These are phyloP conservation scores for Mayetiola destructor DNA, from an alignment of 2,888 invertebrate genomes.

Conservation along the genomic window DNA sequence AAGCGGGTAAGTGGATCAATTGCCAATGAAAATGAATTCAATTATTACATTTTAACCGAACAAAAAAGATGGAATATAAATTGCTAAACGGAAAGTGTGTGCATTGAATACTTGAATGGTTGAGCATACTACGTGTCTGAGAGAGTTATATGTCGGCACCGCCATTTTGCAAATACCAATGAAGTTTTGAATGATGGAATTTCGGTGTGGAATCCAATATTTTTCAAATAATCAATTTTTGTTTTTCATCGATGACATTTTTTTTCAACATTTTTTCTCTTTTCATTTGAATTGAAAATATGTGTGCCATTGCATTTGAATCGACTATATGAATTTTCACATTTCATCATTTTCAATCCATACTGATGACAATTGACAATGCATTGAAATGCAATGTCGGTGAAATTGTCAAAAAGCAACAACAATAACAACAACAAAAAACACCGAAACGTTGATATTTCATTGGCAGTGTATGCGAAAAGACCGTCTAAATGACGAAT, in stretches of 20 bases:
- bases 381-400: not conserved
- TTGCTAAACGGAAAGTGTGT: no score
- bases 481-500: no score
- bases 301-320: not conserved
- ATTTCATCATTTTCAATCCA: not conserved
- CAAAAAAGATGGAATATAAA: no score
- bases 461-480: not conserved
- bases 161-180: constrained; percentile 1
- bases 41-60: not conserved
- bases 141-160: not conserved
- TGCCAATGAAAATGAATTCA: no score
- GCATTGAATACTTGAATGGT: no score
- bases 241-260: not conserved
- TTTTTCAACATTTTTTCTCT: not conserved
- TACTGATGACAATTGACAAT: not conserved
- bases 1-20: not conserved
- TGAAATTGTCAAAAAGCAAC: not conserved
- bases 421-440: no score
- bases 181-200: not conserved
- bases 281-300: not conserved
- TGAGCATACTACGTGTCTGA: constrained; percentile 6
- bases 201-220: no score
- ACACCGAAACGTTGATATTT: not conserved
- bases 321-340: not conserved
- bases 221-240: no score